Evolutionary conservation across 2,797 vertebrate species (phyloP), one percentile per base, ranked within the genome.

Genomic region (Gobionotothen gibberifrons): DNA sequence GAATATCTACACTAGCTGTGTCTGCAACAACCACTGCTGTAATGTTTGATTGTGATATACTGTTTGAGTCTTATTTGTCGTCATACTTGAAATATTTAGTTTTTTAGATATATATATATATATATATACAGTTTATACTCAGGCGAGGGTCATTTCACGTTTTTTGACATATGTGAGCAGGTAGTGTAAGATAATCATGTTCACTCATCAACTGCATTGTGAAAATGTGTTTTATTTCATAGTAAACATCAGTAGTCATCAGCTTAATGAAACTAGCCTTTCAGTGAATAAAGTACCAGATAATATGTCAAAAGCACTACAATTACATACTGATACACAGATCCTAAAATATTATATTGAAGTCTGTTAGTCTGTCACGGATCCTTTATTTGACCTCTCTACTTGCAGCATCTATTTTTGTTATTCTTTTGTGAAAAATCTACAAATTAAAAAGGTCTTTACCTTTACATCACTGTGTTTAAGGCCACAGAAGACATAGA

Each of bases 161-260:
- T 9, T 32, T 36, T 36, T 36, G 32, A 36, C 32, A 36, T 36
- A 36, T 36, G 32, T 9, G 32, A 36, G 32, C 32, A 9, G 32
- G 32, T 36, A 36, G 8, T 36, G 8, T 36, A n/a, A 48, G 9
- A 48, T 48, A 48, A n/a, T 59, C 26, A 43, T 3, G 2, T 26
- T 7, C 2, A 62, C 1, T 6, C 17, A 61, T 57, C 36, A 48
- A 13, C 21, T 58, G 36, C 14, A 21, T 39, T 43, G 51, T 46
- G 49, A 73, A 32, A 57, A 58, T 36, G n/a, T 52, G 29, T 48
- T 73, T 66, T 44, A 67, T 63, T 67, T n/a, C 48, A 76, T 21
- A 64, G 17, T 59, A 17, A 46, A 47, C 21, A 64, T 72, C 14
- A 19, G 42, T 6, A 60, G 43, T 64, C 49, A 44, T 22, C 15